Conservation (phyloP, 2,888 invertebrate species). For the Stenolophus ochropezus region DNA sequence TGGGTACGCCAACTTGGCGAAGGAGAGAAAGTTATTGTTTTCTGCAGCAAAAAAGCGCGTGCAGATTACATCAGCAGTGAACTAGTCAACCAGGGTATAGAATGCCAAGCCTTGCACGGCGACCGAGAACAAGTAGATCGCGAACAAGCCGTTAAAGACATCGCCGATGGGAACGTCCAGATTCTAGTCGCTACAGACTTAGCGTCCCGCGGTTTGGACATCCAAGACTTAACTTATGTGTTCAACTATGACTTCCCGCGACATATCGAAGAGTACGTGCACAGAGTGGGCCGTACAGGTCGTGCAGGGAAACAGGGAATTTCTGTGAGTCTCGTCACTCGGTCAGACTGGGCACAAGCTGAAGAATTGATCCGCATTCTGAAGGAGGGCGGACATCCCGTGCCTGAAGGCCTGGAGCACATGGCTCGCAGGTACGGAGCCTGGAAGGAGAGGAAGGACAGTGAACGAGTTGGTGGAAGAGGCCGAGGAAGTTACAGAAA, state of each 20-base stretch:
- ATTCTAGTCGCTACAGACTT: constrained; percentile 96
- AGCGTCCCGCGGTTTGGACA: constrained; percentile 95
- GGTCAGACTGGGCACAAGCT: constrained; percentile 89
- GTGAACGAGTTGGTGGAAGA: constrained; percentile 73
- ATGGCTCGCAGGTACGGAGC: constrained; percentile 86
- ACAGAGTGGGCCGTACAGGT: constrained; percentile 96
- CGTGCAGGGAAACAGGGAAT: constrained; percentile 91
- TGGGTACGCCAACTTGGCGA: constrained; percentile 83
- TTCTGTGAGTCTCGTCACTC: constrained; percentile 87
- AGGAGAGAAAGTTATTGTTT: constrained; percentile 91
- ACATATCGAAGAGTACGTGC: constrained; percentile 97
- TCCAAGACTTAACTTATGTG: constrained; percentile 91
- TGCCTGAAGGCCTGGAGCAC: constrained; percentile 83
- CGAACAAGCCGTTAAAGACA: constrained; percentile 89
- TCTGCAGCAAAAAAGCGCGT: constrained; percentile 89
- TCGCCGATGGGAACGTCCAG: constrained; percentile 85
- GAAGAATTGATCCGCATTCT: constrained; percentile 88
- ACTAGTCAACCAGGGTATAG: constrained; percentile 80
- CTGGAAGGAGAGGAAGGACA: constrained; percentile 79
- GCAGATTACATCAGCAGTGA: constrained; percentile 91
- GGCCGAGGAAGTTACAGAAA: constrained; percentile 68
- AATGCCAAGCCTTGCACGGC: constrained; percentile 90
- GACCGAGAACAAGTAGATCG: constrained; percentile 88
- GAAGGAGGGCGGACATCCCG: constrained; percentile 87
- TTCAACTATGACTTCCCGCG: constrained; percentile 95